Percentiles rank a stretch among this genome's conserved stretches.
Conservation (phyloP, 2,113 vertebrate species). For the Phylloscopus trochilus region DNA sequence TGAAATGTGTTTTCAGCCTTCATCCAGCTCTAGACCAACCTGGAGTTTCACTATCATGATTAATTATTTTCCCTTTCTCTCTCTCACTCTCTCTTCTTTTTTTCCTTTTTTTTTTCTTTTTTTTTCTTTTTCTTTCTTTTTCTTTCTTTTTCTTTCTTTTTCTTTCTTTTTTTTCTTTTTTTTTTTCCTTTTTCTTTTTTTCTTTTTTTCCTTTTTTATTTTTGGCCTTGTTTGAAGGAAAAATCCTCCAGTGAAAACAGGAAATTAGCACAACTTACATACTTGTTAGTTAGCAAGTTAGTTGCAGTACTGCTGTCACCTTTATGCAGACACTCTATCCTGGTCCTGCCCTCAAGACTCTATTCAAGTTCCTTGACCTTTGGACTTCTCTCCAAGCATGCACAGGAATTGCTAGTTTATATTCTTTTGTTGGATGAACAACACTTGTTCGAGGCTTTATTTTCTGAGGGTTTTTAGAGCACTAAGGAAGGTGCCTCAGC, state of each 20-base stretch:
- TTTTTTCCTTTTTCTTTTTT: neutral
- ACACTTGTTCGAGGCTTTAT: neutral
- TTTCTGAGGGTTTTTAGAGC: neutral
- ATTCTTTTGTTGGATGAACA: neutral
- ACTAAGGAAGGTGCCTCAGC: neutral
- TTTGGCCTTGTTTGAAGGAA: neutral
- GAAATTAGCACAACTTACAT: neutral
- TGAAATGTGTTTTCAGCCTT: neutral
- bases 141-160: neutral
- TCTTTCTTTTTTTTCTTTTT: accelerated
- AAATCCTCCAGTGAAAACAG: neutral
- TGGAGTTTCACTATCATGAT: neutral
- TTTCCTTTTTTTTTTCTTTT: accelerated
- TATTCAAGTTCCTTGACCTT: neutral
- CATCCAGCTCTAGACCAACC: neutral
- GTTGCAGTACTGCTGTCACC: neutral
- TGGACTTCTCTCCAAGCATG: neutral
- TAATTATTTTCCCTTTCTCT: neutral
- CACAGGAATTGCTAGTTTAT: neutral
- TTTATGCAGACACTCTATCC: neutral
- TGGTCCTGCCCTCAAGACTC: neutral
- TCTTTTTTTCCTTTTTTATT: accelerated
- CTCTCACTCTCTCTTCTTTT: accelerated
- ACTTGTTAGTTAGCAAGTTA: neutral
- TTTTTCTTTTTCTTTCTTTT: neutral